Evolutionary conservation across 2,113 vertebrate species (phyloP).

Genomic region (Coryphaenoides rupestris): DNA sequence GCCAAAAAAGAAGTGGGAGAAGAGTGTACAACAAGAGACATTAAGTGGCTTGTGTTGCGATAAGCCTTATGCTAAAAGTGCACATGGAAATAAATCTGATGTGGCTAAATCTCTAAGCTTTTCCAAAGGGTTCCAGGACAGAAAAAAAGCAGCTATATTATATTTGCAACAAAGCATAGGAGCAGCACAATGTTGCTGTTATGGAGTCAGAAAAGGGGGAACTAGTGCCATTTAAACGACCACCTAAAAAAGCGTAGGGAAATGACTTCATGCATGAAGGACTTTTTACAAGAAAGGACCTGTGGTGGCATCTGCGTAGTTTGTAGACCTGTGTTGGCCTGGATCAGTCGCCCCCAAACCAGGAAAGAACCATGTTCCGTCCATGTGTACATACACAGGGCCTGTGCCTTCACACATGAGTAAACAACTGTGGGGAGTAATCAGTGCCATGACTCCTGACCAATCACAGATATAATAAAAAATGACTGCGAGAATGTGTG

Average conservation of each 20-base stretch:
- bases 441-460: conserved; percentile 34
- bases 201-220: conserved; percentile 38
- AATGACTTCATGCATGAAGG: conserved; percentile 39
- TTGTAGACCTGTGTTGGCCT: conserved; percentile 22
- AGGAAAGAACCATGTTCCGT: conserved; percentile 4
- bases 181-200: conserved; percentile 37
- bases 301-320: conserved; percentile 28
- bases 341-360: conserved; percentile 7
- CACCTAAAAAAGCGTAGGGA: conserved; percentile 16
- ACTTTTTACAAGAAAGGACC: conserved; percentile 31
- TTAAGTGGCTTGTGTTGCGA: conserved; percentile 27
- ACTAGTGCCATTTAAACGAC: conserved; percentile 23
- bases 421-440: conserved; percentile 22
- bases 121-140: conserved; percentile 35
- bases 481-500: conserved; percentile 21
- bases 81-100: conserved; percentile 21
- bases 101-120: conserved; percentile 35
- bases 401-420: conserved; percentile 27
- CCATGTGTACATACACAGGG: conserved; percentile 22
- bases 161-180: conserved; percentile 41
- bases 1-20: background rate
- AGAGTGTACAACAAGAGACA: conserved; percentile 19
- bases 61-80: conserved; percentile 20
- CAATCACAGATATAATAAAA: conserved; percentile 23
- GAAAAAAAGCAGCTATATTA: conserved; percentile 29